Evolutionary conservation across 53 echinoderm and acorn worm genomes (phyloP), one percentile per base, ranked within the genome.

Genomic region (Zoroaster sp.): DNA sequence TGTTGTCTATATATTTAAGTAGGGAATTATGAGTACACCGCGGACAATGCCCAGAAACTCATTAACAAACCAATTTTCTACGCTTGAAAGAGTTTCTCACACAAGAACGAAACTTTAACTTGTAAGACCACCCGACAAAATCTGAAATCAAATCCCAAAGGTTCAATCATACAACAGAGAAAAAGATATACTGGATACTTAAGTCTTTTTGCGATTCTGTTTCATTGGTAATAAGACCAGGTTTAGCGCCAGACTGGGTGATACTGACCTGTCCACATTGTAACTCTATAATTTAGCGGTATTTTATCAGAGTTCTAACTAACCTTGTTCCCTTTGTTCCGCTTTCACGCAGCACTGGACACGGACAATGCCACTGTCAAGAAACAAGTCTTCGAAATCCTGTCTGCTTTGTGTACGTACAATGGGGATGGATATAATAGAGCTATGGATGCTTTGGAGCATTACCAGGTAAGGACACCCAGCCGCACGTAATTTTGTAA

Each of bases 401-500:
- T 98, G 25, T 98, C 98, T 0, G 98, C 98, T 13, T 65, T 98
- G 63, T 98, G 98, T 52, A 83, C 96, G 80, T 94, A 96, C 88
- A 96, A 94, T 13, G 69, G 87, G 15, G 94, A 98, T 31, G 98
- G 98, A 33, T 94, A 94, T 45, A 51, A 73, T n/a, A 93, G 98
- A 32, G 94, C 98, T 13, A 90, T 96, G 52, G 98, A 98, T 74
- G 92, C 95, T 18, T 36, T 98, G 40, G 91, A 88, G 23, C 93
- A 96, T 36, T 98, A 98, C 68, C 96, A 98, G 94, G 98, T 98
- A 94, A 77, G 92, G 4, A n/a, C n/a, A n/a, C n/a, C n/a, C n/a
- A n/a, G n/a, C n/a, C n/a, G n/a, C n/a, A n/a, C n/a, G n/a, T n/a
- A n/a, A n/a, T n/a, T n/a, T n/a, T n/a, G n/a, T n/a, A n/a, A n/a